Conservation (phyloP, 2,888 invertebrate species). For the Mesoligia furuncula region DNA sequence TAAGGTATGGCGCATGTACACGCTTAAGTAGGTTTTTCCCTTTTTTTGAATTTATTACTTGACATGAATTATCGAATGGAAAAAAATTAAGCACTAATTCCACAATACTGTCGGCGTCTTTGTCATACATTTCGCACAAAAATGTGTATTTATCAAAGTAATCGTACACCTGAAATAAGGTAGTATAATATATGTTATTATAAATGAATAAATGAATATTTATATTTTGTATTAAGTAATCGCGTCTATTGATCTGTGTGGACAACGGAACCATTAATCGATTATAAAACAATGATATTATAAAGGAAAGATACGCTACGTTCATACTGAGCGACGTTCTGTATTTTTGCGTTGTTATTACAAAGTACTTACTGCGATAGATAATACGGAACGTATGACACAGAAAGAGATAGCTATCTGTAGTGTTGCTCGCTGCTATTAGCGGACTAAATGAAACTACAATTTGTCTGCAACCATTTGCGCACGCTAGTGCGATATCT, state of each 20-base stretch:
- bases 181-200: neutral
- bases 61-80: constrained; percentile 94
- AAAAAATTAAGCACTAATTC: constrained; percentile 94
- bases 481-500: too few species aligned
- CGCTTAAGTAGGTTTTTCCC: constrained; percentile 92
- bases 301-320: too few species aligned
- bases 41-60: constrained; percentile 92
- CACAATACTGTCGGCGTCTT: constrained; percentile 92
- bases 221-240: neutral
- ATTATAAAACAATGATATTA: too few species aligned
- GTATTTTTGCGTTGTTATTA: too few species aligned
- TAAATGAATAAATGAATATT: neutral
- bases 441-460: too few species aligned
- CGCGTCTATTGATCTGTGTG: neutral
- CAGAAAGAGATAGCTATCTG: too few species aligned
- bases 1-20: constrained; percentile 91
- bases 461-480: too few species aligned
- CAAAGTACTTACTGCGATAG: too few species aligned
- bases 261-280: neutral
- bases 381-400: too few species aligned
- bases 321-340: too few species aligned
- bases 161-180: constrained; percentile 82
- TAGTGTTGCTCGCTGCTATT: too few species aligned
- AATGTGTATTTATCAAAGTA: constrained; percentile 91
- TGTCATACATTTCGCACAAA: constrained; percentile 96